A percentile compares a stretch with the other conserved stretches of the same genome.
phyloP scores from a whole-genome alignment of 2,113 vertebrate species.

The Hypanus sabinus region DNA sequence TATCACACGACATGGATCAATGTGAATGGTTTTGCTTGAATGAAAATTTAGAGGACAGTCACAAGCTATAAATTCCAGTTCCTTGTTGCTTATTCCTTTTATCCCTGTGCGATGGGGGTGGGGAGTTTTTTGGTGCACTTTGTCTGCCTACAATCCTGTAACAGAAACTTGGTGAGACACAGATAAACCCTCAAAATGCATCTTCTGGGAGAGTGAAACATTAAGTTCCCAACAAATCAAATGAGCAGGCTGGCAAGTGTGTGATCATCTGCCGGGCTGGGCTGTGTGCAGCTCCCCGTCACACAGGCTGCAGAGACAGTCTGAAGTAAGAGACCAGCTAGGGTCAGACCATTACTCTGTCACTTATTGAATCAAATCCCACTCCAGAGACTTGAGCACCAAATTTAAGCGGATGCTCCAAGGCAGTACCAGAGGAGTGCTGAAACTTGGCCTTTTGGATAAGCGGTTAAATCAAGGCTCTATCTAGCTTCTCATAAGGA shows the following conservation, averaged over 20 bases:
- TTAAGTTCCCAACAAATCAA: not conserved
- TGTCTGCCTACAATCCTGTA: not conserved
- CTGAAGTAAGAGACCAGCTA: no score
- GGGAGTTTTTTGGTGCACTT: not conserved
- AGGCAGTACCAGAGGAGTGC: not conserved
- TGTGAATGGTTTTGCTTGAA: not conserved
- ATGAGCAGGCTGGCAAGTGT: not conserved
- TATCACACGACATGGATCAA: not conserved
- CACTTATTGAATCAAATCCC: not conserved
- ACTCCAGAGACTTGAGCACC: not conserved
- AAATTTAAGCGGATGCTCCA: not conserved
- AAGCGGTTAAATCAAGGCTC: not conserved
- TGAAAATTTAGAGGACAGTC: not conserved
- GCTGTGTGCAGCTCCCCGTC: not conserved
- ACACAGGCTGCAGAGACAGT: no score
- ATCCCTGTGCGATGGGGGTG: not conserved
- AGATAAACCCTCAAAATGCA: not conserved
- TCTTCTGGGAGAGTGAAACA: not conserved
- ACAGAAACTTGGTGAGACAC: not conserved
- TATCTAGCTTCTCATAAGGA: not conserved
- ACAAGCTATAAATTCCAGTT: conserved; percentile 15
- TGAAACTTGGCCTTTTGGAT: not conserved
- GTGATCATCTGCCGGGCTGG: not conserved
- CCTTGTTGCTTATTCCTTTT: not conserved
- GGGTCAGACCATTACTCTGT: not conserved